Evolutionary conservation across 2,888 invertebrate species (phyloP).

Genomic region (Augiades crinisus): DNA sequence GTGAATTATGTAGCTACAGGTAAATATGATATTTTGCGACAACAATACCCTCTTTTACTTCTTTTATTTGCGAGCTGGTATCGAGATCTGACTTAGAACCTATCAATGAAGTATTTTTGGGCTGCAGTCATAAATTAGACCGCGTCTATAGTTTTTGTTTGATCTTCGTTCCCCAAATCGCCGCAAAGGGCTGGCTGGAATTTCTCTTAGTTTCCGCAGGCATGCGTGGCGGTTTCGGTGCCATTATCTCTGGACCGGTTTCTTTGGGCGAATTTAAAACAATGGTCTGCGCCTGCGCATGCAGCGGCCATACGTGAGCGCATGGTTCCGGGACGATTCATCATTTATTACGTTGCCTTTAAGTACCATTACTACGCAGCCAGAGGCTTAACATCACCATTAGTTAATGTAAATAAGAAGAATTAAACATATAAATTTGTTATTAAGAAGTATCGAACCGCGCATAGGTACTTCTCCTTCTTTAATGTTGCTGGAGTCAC

Average conservation of each 20-base stretch:
- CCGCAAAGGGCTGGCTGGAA: conserved; percentile 44
- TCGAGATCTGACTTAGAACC: conserved; percentile 9
- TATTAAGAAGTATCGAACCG: not conserved
- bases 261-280: conserved; percentile 70
- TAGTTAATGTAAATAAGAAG: conserved; percentile 12
- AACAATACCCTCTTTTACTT: not conserved
- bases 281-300: conserved; percentile 49
- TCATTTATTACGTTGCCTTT: conserved; percentile 46
- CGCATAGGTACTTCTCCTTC: not conserved
- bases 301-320: conserved; percentile 36
- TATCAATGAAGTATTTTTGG: conserved; percentile 21
- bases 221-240: conserved; percentile 57
- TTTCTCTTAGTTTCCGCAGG: conserved; percentile 47
- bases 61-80: not conserved
- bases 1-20: conserved; percentile 15
- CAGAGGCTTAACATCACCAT: conserved; percentile 12
- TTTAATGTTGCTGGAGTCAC: not conserved
- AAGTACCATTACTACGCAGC: conserved; percentile 15
- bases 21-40: conserved; percentile 18
- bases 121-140: conserved; percentile 33
- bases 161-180: conserved; percentile 36
- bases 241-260: conserved; percentile 72
- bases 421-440: not conserved
- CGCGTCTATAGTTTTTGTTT: conserved; percentile 40
- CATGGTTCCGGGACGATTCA: conserved; percentile 47